Evolutionary conservation across 2,113 vertebrate species (phyloP).

Genomic region (Numida meleagris): DNA sequence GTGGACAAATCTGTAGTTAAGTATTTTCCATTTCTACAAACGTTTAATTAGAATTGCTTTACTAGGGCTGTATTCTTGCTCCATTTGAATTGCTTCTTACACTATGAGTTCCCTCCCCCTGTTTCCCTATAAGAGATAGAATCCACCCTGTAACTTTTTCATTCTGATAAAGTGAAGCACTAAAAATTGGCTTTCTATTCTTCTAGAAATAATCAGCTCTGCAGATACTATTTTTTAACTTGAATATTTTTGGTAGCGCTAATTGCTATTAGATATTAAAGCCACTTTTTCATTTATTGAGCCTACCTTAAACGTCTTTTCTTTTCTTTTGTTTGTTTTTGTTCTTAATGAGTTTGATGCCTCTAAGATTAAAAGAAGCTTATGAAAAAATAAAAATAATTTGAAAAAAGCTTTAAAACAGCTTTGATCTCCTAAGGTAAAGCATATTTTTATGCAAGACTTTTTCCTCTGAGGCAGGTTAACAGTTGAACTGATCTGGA

Average conservation of each 20-base stretch:
- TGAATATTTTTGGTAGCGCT: not conserved
- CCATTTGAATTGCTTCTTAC: not conserved
- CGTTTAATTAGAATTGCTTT: not conserved
- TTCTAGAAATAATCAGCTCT: not conserved
- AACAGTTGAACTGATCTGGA: slow-evolving; percentile 48
- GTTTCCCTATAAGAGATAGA: not conserved
- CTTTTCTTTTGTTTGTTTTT: too few species aligned
- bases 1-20: not conserved
- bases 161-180: not conserved
- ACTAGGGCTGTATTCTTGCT: not conserved
- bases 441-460: slow-evolving; percentile 24
- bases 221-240: not conserved
- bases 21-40: not conserved
- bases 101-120: not conserved
- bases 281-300: slow-evolving; percentile 9
- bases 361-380: slow-evolving; percentile 21
- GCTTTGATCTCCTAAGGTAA: slow-evolving; percentile 64
- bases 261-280: slow-evolving; percentile 36
- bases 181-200: not conserved
- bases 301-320: not conserved
- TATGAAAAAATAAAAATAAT: not conserved
- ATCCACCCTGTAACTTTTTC: not conserved
- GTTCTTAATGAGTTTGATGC: slow-evolving; percentile 41
- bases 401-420: not conserved
- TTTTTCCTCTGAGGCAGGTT: slow-evolving; percentile 33